A percentile compares a stretch with the other conserved stretches of the same genome.
Evolutionary conservation across 1,140 invertebrate species (phyloP).

Genomic region (Elymnias hypermnestra): DNA sequence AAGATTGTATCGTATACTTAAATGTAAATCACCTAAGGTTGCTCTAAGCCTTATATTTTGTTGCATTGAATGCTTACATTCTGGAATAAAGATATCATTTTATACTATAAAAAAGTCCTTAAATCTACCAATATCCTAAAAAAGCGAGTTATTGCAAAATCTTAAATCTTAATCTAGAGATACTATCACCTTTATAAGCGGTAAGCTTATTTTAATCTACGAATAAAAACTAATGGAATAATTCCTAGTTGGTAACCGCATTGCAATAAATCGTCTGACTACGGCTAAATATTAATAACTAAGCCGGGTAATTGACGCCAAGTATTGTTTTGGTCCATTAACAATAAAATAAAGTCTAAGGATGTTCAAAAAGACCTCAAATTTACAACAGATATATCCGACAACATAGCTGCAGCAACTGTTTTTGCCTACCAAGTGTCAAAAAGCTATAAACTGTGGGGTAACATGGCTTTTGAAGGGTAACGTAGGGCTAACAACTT

Average conservation of each 20-base stretch:
- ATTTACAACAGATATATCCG: no score
- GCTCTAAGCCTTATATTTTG: not conserved
- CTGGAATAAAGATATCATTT: not conserved
- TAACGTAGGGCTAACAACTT: no score
- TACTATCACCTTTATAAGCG: slow-evolving; percentile 1
- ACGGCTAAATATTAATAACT: not conserved
- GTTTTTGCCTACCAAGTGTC: no score
- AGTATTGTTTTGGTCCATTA: slow-evolving; percentile 21
- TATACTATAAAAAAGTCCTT: not conserved
- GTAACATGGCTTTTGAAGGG: no score
- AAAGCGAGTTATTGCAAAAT: slow-evolving; percentile 2
- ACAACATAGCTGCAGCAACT: no score
- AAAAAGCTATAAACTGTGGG: no score
- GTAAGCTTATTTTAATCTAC: not conserved
- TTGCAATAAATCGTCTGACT: slow-evolving; percentile 1
- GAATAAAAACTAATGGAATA: slow-evolving; percentile 1
- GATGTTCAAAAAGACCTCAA: no score
- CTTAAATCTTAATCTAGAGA: not conserved
- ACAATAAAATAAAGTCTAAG: no score
- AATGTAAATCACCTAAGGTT: slow-evolving; percentile 3
- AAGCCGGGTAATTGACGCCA: slow-evolving; percentile 21
- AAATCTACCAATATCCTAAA: not conserved
- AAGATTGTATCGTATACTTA: slow-evolving; percentile 25
- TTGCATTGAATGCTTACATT: slow-evolving; percentile 5
- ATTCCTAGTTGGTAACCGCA: slow-evolving; percentile 3